Base-by-base conservation (phyloP, 2,113 vertebrate species). In the Ophiodon elongatus region DNA sequence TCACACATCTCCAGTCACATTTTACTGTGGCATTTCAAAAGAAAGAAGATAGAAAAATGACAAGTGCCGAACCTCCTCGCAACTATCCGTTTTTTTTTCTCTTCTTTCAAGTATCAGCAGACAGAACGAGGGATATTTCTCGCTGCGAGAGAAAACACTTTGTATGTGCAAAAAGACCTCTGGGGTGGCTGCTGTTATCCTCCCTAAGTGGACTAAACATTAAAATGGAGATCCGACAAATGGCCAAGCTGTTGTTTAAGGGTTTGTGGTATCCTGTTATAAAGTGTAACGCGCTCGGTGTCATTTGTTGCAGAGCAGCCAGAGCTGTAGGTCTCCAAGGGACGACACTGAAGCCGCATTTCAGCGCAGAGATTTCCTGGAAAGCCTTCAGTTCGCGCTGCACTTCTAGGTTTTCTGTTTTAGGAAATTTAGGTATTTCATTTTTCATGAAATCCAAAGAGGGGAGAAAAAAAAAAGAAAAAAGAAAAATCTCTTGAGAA, bases 11-110 rank as follows among this genome's bases (percentile, higher is more conserved):
- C 65, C 74, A 87, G 83, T 79, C 79, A 43, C 15, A 33, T 83
- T 86, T 91, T 85, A 67, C 80, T 64, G 74, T 84, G 68, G 77
- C 78, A 80, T 87, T 92, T 93, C n/a, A 82, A 89, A 80, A 80
- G 76, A 82, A 86, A 80, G 47, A 82, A 73, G 67, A 87, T 54
- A 57, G 73, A 60, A 85, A 84, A 88, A 89, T 69, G 89, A 87
- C 83, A 87, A 85, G 81, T 65, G 67, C 75, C 84, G 60, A 91
- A 80, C 59, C 60, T 80, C 74, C 66, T 77, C 72, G 63, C 70
- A 76, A 76, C 80, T 69, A 35, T 73, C n/a, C n/a, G n/a, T n/a
- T n/a, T 47, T 19, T 50, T 15, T 3, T 15, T 45, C 0, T 4
- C 15, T 50, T 85, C 84, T 75, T 80, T 76, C 31, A 63, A 52